Evolutionary conservation across 2,113 vertebrate species (phyloP).

Genomic region (Scatophagus argus): DNA sequence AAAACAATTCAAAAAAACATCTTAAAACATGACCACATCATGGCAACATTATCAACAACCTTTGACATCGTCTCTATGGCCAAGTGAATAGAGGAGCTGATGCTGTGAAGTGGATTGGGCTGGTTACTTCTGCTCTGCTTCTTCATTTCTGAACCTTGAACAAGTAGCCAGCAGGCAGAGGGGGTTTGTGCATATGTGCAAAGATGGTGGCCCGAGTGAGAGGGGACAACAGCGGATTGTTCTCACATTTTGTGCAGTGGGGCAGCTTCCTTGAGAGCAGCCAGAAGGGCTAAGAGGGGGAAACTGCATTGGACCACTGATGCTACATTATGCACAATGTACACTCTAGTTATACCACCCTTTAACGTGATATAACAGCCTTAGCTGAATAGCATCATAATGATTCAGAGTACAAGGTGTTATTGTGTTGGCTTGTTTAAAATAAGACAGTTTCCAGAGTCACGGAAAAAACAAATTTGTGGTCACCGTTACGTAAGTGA

Average conservation of each 20-base stretch:
- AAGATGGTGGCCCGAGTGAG: slow-evolving; percentile 74
- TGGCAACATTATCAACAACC: slow-evolving; percentile 13
- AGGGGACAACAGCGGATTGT: slow-evolving; percentile 79
- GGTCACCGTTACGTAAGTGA: slow-evolving; percentile 77
- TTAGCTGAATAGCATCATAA: slow-evolving; percentile 3
- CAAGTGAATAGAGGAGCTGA: slow-evolving; percentile 33
- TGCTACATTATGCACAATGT: slow-evolving; percentile 40
- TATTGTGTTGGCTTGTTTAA: slow-evolving; percentile 27
- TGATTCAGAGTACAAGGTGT: not conserved
- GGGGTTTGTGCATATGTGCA: slow-evolving; percentile 62
- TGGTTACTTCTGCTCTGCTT: slow-evolving; percentile 80
- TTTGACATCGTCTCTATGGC: slow-evolving; percentile 5
- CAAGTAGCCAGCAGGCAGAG: slow-evolving; percentile 65
- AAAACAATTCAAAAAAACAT: not conserved
- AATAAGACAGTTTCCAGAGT: slow-evolving; percentile 55
- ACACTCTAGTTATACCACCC: slow-evolving; percentile 53
- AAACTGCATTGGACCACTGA: slow-evolving; percentile 43
- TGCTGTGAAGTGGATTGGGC: slow-evolving; percentile 50
- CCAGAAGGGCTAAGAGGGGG: slow-evolving; percentile 59
- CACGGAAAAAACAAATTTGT: slow-evolving; percentile 60
- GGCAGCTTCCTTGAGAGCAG: slow-evolving; percentile 64
- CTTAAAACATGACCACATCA: slow-evolving; percentile 16
- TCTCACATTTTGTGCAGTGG: slow-evolving; percentile 63
- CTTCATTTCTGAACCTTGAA: slow-evolving; percentile 75
- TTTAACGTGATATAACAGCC: slow-evolving; percentile 14